phyloP scores from a whole-genome alignment of 92 coral and sea anemone species.

The Palythoa caribaeorum region DNA sequence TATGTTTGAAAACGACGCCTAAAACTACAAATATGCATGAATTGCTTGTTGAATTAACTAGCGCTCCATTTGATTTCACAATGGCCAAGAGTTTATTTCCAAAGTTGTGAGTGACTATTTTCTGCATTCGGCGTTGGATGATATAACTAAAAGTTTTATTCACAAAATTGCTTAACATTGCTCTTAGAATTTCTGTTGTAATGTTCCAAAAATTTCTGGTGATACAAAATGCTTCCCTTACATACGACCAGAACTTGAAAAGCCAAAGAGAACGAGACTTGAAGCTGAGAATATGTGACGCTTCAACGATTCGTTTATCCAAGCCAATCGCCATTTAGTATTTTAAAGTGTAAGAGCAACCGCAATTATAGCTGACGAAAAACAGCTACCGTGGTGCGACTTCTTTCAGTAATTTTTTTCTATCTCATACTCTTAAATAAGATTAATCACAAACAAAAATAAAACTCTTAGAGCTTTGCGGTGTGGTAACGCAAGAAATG shows the following conservation, averaged over 20 bases:
- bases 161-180: neutral
- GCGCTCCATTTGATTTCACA: neutral
- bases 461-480: neutral
- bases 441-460: neutral
- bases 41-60: too few species aligned
- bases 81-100: neutral
- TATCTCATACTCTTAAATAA: neutral
- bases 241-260: neutral
- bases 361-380: neutral
- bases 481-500: neutral
- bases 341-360: neutral
- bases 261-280: neutral
- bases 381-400: neutral
- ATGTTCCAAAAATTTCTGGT: neutral
- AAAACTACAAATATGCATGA: too few species aligned
- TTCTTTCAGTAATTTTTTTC: constrained; percentile 8
- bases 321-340: neutral
- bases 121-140: neutral
- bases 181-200: neutral
- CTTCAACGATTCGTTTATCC: neutral
- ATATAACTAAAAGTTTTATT: neutral
- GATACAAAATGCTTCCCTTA: neutral
- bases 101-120: neutral
- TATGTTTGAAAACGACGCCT: too few species aligned
- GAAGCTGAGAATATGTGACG: neutral